These are phyloP conservation scores for Sarcophaga caerulescens DNA, from an alignment of 2,888 invertebrate species.

Conservation along the genomic window DNA sequence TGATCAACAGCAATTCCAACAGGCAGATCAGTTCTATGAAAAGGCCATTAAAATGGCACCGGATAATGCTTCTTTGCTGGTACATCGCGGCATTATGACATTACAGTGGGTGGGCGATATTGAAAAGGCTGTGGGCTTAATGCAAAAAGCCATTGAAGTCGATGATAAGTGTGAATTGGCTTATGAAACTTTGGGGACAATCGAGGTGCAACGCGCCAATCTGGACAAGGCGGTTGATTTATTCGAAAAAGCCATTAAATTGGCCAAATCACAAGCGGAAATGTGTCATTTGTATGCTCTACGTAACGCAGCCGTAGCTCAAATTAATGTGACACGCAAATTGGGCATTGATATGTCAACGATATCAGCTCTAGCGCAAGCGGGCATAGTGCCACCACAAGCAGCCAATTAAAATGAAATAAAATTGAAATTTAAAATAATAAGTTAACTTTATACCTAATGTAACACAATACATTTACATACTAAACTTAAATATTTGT, in stretches of 20 bases:
- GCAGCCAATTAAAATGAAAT: slow-evolving; percentile 28
- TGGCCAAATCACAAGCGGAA: slow-evolving; percentile 93
- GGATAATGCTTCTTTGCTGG: slow-evolving; percentile 91
- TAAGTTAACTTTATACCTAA: slow-evolving; percentile 31
- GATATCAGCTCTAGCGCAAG: slow-evolving; percentile 76
- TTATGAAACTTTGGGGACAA: slow-evolving; percentile 96
- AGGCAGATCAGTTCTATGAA: slow-evolving; percentile 91
- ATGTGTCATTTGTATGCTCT: slow-evolving; percentile 95
- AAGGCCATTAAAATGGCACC: slow-evolving; percentile 92
- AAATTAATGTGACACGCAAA: slow-evolving; percentile 90
- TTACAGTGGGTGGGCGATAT: slow-evolving; percentile 93
- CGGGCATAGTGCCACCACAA: slow-evolving; percentile 68
- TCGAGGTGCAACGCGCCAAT: slow-evolving; percentile 95
- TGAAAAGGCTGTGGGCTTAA: slow-evolving; percentile 88
- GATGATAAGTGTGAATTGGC: slow-evolving; percentile 97
- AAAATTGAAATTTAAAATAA: neutral
- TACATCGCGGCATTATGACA: slow-evolving; percentile 92
- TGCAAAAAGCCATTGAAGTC: slow-evolving; percentile 91
- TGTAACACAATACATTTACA: neutral
- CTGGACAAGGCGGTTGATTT: slow-evolving; percentile 90
- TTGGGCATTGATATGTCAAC: slow-evolving; percentile 85
- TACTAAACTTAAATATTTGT: slow-evolving; percentile 18
- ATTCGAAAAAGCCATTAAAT: slow-evolving; percentile 93
- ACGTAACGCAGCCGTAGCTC: slow-evolving; percentile 94
- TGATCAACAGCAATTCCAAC: slow-evolving; percentile 91